phyloP scores from a whole-genome alignment of 2,113 vertebrate species.

The Corythoichthys haematopterus region DNA sequence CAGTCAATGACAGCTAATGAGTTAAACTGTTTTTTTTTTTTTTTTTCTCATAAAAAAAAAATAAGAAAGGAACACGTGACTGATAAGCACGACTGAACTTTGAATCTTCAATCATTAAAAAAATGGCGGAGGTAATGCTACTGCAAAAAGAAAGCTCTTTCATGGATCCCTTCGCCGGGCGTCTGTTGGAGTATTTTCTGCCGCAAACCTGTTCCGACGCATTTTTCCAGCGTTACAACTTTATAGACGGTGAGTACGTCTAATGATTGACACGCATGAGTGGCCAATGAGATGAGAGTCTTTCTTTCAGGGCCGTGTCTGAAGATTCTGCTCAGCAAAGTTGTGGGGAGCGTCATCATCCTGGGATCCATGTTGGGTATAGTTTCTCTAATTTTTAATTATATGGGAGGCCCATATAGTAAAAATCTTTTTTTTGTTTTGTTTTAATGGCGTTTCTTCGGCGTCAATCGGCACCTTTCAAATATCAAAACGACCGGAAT shows the following conservation, averaged over 20 bases:
- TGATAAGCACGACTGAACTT: background rate
- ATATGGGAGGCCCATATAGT: too few relatives aligned
- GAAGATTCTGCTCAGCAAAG: conserved; percentile 84
- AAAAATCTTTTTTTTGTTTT: too few relatives aligned
- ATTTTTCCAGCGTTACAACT: background rate
- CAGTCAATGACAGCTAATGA: too few relatives aligned
- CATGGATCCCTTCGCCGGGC: background rate
- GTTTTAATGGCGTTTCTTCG: too few relatives aligned
- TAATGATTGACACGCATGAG: background rate
- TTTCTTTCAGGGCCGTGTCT: conserved; percentile 78
- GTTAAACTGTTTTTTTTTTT: too few relatives aligned
- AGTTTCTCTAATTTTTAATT: conserved; percentile 1
- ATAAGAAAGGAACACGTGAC: background rate
- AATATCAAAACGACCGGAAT: too few relatives aligned
- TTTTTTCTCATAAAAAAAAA: too few relatives aligned
- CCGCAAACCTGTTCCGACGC: background rate
- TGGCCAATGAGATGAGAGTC: background rate
- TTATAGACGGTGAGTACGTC: background rate
- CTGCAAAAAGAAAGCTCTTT: background rate
- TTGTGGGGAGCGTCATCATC: conserved; percentile 81
- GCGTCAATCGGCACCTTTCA: too few relatives aligned
- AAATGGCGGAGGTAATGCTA: background rate
- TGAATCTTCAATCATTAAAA: background rate
- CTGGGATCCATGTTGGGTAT: conserved; percentile 85
- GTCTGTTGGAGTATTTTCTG: background rate